A percentile compares a stretch with the other conserved stretches of the same genome.
Conservation (phyloP, 2,888 invertebrate species). For the Drosophila neutralis region DNA sequence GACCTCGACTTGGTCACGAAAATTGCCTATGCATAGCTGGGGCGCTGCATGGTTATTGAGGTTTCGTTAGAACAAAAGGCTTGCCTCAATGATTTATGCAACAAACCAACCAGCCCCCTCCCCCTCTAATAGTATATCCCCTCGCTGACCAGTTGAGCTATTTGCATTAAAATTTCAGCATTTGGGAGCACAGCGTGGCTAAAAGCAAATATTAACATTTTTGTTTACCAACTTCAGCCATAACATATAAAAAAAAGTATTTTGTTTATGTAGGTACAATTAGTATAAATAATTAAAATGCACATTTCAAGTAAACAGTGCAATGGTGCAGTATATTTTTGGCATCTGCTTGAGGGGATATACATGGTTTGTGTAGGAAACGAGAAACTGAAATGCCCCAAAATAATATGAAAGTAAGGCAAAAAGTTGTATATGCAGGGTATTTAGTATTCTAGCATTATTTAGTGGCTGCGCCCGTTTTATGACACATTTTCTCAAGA, state of each 20-base stretch:
- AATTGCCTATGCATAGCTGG: constrained; percentile 45
- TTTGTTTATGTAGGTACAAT: constrained; percentile 1
- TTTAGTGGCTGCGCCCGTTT: constrained; percentile 30
- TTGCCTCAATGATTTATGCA: constrained; percentile 72
- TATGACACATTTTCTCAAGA: constrained; percentile 69
- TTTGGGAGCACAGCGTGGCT: constrained; percentile 17
- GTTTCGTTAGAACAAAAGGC: constrained; percentile 61
- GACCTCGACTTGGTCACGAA: constrained; percentile 52
- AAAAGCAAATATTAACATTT: constrained; percentile 33
- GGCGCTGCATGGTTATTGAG: constrained; percentile 42
- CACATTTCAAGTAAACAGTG: not conserved
- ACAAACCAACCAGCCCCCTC: constrained; percentile 14
- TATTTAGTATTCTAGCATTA: constrained; percentile 11
- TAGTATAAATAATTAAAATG: constrained; percentile 8
- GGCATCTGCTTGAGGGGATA: not conserved
- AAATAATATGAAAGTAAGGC: not conserved
- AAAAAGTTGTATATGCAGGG: constrained; percentile 13
- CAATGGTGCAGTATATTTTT: not conserved
- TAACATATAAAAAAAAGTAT: constrained; percentile 5
- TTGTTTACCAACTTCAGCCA: constrained; percentile 34
- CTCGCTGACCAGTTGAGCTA: constrained; percentile 54
- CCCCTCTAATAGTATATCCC: not conserved
- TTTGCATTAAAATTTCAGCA: constrained; percentile 75
- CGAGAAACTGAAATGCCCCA: not conserved
- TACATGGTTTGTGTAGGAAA: not conserved